A percentile compares a stretch with the other conserved stretches of the same genome.
phyloP scores from a whole-genome alignment of 2,888 invertebrate species.

The Ephialtes manifestator region DNA sequence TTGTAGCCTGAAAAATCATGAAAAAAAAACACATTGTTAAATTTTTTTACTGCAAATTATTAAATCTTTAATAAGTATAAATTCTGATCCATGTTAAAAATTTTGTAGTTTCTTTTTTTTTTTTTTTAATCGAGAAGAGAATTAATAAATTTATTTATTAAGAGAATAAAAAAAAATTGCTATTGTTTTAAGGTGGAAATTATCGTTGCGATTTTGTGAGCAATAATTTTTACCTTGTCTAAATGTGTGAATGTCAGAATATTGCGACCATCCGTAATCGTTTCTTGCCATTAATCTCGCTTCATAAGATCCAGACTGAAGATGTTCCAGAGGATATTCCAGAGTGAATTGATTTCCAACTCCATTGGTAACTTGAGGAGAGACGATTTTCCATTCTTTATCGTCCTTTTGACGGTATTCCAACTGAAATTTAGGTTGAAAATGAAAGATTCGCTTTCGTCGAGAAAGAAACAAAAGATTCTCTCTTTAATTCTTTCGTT shows the following conservation, averaged over 20 bases:
- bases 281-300: conserved; percentile 79
- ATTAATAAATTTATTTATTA: too few species aligned
- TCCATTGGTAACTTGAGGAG: conserved; percentile 77
- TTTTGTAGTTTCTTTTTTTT: background rate
- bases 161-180: too few species aligned
- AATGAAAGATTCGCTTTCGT: background rate
- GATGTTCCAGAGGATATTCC: conserved; percentile 75
- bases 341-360: conserved; percentile 76
- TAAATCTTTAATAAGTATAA: background rate
- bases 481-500: too few species aligned
- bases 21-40: conserved; percentile 35
- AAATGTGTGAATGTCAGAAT: conserved; percentile 75
- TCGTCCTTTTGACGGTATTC: conserved; percentile 78
- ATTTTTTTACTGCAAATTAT: background rate
- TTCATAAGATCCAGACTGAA: conserved; percentile 79
- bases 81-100: too few species aligned
- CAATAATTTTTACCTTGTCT: conserved; percentile 72
- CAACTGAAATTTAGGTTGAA: conserved; percentile 73
- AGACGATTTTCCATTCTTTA: conserved; percentile 71
- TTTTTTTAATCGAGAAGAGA: too few species aligned
- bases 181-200: too few species aligned
- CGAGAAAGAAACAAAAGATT: background rate
- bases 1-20: conserved; percentile 72
- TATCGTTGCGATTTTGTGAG: background rate
- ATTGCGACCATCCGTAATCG: conserved; percentile 80